These are phyloP conservation scores for Dipodomys spectabilis DNA, from an alignment of 2,113 vertebrate species.

Conservation along the genomic window DNA sequence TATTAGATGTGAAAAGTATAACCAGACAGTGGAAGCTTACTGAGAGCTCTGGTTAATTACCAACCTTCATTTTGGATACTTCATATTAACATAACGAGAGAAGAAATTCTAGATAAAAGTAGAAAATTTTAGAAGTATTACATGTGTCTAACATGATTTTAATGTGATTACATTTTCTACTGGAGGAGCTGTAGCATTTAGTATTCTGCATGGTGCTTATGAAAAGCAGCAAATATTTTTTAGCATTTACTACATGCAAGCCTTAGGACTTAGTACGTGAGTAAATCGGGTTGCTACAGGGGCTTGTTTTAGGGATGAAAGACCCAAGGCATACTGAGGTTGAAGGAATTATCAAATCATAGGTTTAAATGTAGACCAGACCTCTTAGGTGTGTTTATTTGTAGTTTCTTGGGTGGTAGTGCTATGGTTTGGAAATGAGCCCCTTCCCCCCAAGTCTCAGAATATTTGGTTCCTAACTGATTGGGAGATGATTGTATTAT, in stretches of 20 bases:
- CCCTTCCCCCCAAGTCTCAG: neutral
- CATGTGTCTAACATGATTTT: neutral
- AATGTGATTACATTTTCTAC: constrained; percentile 33
- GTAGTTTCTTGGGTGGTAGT: neutral
- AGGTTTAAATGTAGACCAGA: constrained; percentile 22
- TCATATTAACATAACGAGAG: neutral
- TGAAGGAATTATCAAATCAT: neutral
- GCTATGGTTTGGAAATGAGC: neutral
- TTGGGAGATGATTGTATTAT: neutral
- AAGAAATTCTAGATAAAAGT: constrained; percentile 12
- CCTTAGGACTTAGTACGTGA: neutral
- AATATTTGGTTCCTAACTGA: neutral
- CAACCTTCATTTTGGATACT: constrained; percentile 13
- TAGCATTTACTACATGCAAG: neutral
- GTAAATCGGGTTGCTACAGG: neutral
- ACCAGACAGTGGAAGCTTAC: neutral
- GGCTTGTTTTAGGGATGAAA: neutral
- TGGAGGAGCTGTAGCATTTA: neutral
- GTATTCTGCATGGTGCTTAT: constrained; percentile 10
- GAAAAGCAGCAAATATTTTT: constrained; percentile 45
- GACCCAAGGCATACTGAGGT: neutral
- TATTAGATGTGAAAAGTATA: constrained; percentile 42
- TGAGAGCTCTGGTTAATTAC: constrained; percentile 47
- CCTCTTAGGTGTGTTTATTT: neutral
- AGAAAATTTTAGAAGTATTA: neutral